Evolutionary conservation across 2,113 vertebrate species (phyloP), one percentile per base, ranked within the genome.

Genomic region (Xiphias gladius): DNA sequence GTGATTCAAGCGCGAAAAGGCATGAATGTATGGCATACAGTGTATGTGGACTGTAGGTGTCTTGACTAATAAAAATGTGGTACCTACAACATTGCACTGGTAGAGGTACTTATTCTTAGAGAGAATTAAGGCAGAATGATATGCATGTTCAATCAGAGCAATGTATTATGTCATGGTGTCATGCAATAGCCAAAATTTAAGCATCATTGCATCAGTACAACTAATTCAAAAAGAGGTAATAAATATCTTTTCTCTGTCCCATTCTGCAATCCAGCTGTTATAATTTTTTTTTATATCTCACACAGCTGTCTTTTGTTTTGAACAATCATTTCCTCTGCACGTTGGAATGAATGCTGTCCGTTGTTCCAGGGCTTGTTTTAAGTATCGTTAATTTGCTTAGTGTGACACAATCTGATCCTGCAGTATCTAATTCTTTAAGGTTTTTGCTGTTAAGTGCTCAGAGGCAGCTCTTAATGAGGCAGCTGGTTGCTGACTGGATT

Each of bases 401-500:
- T 75, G 86, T 90, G 88, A 90, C 88, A 86, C 87, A 94, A 89
- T 86, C 87, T 12, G 79, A 92, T 89, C 88, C 73, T 26, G 50
- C 67, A 54, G 76, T 72, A 69, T 89, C 86, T 76, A 90, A 87
- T 91, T 82, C 86, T 88, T 86, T 0, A 58, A 84, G 85, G 81
- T 81, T 86, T 89, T 92, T 79, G 50, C 90, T 76, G 52, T 43
- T 91, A 83, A 79, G 83, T 86, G 91, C 88, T 86, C 84, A 80
- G 70, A 81, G 87, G 82, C 87, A 85, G 86, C 83, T 85, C 78
- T 66, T 82, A 93, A 88, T 55, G 48, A 88, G 80, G 73, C 55
- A 81, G 83, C 90, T 93, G 91, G 74, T 82, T 89, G 62, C 90
- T 90, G 77, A 76, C 91, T 88, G 82, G 89, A 94, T 94, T 96